phyloP scores from a whole-genome alignment of 2,113 vertebrate species.

The Murina feae region DNA sequence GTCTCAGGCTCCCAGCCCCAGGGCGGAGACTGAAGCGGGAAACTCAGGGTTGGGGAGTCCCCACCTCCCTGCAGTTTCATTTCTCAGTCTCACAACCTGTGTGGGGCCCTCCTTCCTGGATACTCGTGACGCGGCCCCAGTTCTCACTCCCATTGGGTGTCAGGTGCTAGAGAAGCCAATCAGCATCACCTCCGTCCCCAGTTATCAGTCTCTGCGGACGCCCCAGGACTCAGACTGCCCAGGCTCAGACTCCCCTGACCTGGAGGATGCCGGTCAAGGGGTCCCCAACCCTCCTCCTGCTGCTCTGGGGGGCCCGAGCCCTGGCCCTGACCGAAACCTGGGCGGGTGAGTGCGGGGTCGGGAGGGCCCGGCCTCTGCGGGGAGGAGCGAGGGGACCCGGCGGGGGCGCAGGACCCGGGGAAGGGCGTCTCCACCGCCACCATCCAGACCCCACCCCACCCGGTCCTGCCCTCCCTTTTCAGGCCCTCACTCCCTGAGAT shows the following conservation, averaged over 20 bases:
- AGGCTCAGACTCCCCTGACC: rapidly evolving
- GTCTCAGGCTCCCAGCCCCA: no score
- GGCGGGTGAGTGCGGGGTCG: not conserved
- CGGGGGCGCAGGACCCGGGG: not conserved
- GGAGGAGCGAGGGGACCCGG: not conserved
- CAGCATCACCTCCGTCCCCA: no score
- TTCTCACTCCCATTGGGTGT: not conserved
- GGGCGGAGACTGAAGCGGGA: no score
- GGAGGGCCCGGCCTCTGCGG: no score
- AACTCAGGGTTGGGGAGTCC: no score
- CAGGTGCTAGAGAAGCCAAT: not conserved
- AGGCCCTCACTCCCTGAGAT: conserved; percentile 19
- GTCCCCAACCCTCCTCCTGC: not conserved
- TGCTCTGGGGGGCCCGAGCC: not conserved
- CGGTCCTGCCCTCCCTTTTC: not conserved
- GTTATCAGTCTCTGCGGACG: no score
- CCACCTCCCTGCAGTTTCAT: no score
- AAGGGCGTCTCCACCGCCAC: not conserved
- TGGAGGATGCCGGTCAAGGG: rapidly evolving
- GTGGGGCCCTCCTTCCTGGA: not conserved
- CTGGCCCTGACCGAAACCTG: not conserved
- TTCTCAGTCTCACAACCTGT: no score
- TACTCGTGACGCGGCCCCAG: rapidly evolving
- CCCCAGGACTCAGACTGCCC: no score
- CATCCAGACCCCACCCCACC: not conserved